Evolutionary conservation across 2,888 invertebrate genomes (phyloP), one percentile per base, ranked within the genome.

Genomic region (Spatulosminthurus flaviceps): DNA sequence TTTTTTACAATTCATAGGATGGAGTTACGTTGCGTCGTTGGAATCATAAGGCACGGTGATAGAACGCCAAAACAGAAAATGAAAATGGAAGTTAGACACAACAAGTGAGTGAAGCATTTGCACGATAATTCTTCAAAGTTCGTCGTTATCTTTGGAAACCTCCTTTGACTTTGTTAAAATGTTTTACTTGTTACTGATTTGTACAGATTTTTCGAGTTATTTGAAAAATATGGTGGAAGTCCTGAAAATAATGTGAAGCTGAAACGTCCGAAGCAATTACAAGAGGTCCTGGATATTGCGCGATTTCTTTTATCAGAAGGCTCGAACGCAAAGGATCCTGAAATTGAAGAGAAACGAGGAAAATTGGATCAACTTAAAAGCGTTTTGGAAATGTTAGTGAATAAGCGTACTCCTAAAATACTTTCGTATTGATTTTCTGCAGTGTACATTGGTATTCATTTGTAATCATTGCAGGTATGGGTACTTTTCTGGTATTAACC

Each of bases 31-130:
- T 98, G 98, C 88, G 98, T 99, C 1, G 96, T 98, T 61, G 99
- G 95, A 28, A 95, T 99, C 7, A 98, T 99, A 81, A 89, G 99
- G 80, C 99, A 99, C 87, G 99, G 99, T 0, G 99, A 99, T 88
- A 90, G 99, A 84, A 99, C 99, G 19, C 99, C 99, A 0, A 99
- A 99, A 88, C 99, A 99, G 89, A 99, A 99, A 89, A 99, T 99
- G 98, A 99, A 99, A 89, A 98, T 98, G 84, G 98, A 98, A 91
- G 98, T 98, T 19, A 91, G 97, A 75, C 97, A 98, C 91, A 94
- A 94, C 1, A 95, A 96, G 94, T 95, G 88, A 88, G 72, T 22
- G 42, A 9, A 7, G 34, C 61, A 28, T 71, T 26, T 51, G 22
- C 4, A 24, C 42, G n/a, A n/a, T n/a, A n/a, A n/a, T n/a, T n/a